Conservation (phyloP, 2,888 invertebrate genomes). For the Eucera pruinosa region DNA sequence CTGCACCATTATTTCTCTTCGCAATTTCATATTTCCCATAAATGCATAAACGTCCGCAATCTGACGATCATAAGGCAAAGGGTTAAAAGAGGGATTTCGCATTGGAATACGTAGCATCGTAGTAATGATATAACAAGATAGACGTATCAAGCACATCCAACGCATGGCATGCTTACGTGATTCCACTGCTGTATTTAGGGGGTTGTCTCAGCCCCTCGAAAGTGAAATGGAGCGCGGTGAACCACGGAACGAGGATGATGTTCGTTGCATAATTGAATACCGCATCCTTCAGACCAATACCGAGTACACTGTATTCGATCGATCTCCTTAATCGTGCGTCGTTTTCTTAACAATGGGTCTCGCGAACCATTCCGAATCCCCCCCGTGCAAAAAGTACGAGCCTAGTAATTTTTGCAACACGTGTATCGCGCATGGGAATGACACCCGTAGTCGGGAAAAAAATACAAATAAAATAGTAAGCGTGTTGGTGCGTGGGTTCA, state of each 20-base stretch:
- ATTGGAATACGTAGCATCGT: no score
- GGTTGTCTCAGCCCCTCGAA: conserved; percentile 55
- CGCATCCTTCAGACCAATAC: conserved; percentile 58
- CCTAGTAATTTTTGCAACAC: not conserved
- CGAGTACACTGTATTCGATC: conserved; percentile 60
- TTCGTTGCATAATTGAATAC: conserved; percentile 73
- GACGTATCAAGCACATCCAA: no score
- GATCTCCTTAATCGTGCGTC: conserved; percentile 41
- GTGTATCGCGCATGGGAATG: not conserved
- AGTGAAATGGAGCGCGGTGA: conserved; percentile 69
- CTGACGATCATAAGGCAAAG: no score
- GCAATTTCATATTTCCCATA: no score
- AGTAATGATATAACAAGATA: no score
- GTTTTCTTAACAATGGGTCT: conserved; percentile 38
- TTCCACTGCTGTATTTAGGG: conserved; percentile 53
- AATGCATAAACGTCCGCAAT: no score
- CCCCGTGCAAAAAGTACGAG: conserved; percentile 37
- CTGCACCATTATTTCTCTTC: no score
- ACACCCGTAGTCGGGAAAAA: not conserved
- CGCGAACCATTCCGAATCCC: conserved; percentile 3
- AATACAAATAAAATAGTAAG: not conserved
- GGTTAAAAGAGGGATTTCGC: no score
- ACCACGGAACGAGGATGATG: conserved; percentile 70
- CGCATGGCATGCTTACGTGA: conserved; percentile 47
- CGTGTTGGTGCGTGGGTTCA: not conserved